A percentile compares a stretch with the other conserved stretches of the same genome.
Conservation (phyloP, 2,888 invertebrate species). For the Sesia bembeciformis region DNA sequence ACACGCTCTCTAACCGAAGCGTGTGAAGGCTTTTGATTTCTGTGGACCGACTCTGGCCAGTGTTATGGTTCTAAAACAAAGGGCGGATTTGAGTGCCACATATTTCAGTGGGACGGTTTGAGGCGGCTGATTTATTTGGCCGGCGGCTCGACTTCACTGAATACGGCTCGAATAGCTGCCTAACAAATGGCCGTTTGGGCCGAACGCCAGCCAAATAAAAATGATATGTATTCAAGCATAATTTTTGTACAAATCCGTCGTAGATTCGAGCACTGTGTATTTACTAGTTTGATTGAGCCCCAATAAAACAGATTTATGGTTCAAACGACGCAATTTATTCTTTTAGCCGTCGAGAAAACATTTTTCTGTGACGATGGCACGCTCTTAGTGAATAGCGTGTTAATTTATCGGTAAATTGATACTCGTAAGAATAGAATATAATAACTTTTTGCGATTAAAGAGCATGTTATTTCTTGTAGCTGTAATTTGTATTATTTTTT, state of each 20-base stretch:
- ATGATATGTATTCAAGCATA: background rate
- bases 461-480: too few relatives aligned
- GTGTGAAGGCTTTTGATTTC: too few relatives aligned
- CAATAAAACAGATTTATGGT: conserved; percentile 17
- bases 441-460: too few relatives aligned
- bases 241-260: conserved; percentile 12
- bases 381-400: too few relatives aligned
- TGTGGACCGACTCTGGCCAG: background rate
- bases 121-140: background rate
- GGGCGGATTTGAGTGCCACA: background rate
- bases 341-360: background rate
- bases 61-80: background rate
- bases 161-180: background rate
- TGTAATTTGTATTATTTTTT: too few relatives aligned
- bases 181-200: background rate
- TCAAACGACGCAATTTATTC: conserved; percentile 13
- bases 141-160: background rate
- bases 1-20: too few relatives aligned
- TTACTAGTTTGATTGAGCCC: conserved; percentile 24
- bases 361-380: background rate
- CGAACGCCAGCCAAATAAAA: background rate
- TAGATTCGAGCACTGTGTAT: conserved; percentile 17
- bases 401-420: too few relatives aligned
- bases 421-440: too few relatives aligned
- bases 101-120: background rate